Evolutionary conservation across 2,113 vertebrate genomes (phyloP).

Genomic region (Bombycilla garrulus): DNA sequence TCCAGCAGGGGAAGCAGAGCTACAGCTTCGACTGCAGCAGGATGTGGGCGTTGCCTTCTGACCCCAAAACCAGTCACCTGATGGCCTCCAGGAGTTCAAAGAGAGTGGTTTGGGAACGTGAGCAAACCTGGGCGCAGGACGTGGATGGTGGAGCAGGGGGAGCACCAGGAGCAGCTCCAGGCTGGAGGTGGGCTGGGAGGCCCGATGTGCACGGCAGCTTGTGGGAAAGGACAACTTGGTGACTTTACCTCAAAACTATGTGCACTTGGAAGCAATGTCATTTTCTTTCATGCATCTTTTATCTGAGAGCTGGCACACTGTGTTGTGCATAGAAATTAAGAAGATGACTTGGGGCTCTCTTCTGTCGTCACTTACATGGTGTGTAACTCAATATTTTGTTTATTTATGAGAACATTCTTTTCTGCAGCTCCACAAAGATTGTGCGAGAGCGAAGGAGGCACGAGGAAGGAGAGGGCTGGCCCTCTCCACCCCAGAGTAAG

Average conservation of each 20-base stretch:
- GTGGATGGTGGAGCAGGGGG: rapidly evolving
- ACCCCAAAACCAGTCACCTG: neutral
- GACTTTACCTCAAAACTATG: conserved; percentile 73
- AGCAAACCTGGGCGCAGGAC: rapidly evolving
- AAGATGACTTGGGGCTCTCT: conserved; percentile 73
- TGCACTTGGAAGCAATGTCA: conserved; percentile 58
- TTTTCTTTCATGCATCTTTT: conserved; percentile 69
- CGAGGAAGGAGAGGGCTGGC: conserved; percentile 41
- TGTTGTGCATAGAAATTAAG: conserved; percentile 64
- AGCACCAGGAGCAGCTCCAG: neutral
- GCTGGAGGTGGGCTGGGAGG: neutral
- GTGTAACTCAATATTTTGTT: conserved; percentile 79
- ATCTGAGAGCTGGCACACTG: conserved; percentile 67
- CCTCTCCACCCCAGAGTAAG: neutral
- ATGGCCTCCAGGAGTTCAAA: neutral
- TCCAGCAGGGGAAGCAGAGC: neutral
- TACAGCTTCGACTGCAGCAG: neutral
- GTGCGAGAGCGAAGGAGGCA: conserved; percentile 31
- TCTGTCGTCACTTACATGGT: conserved; percentile 72
- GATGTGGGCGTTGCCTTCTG: neutral
- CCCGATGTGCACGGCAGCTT: neutral
- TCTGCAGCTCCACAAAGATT: conserved; percentile 66
- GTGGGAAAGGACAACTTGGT: conserved; percentile 10
- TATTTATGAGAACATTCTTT: conserved; percentile 80
- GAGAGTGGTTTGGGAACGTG: rapidly evolving